Percentiles rank a stretch among this genome's conserved stretches.
Evolutionary conservation across 2,888 invertebrate species (phyloP).

Genomic region (Stictocephala bisonia): DNA sequence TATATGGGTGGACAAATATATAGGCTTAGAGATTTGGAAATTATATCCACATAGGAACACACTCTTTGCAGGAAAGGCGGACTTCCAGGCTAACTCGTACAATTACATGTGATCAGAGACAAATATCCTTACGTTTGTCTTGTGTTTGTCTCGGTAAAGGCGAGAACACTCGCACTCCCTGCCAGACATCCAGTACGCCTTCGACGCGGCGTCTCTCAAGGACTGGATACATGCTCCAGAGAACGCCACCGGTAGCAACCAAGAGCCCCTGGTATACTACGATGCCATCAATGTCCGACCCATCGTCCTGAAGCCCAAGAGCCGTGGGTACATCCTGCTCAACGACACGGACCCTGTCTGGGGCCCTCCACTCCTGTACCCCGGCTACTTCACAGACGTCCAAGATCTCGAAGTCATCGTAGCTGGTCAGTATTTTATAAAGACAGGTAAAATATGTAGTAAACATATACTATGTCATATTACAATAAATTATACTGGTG

Average conservation of each 20-base stretch:
- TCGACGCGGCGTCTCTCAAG: conserved; percentile 70
- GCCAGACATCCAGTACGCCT: conserved; percentile 76
- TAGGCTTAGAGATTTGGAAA: no score
- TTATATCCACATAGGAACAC: no score
- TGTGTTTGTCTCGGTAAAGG: conserved; percentile 46
- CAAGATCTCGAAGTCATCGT: conserved; percentile 65
- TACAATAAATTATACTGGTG: no score
- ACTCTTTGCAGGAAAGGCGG: no score
- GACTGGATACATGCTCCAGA: conserved; percentile 72
- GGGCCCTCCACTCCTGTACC: conserved; percentile 78
- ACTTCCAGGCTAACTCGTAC: no score
- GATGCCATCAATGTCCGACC: conserved; percentile 68
- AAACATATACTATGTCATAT: no score
- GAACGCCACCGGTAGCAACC: conserved; percentile 66
- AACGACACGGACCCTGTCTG: conserved; percentile 77
- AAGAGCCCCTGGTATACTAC: conserved; percentile 72
- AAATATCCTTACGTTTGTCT: no score
- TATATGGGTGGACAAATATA: no score
- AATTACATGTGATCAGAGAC: no score
- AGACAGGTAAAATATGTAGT: no score
- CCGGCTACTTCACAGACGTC: conserved; percentile 73
- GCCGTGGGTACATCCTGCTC: conserved; percentile 72
- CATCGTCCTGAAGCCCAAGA: conserved; percentile 72
- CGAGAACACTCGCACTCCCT: conserved; percentile 59
- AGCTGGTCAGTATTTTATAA: conserved; percentile 54